Base-by-base conservation (phyloP, 2,797 vertebrate genomes). In the Brachyalestes nurse region DNA sequence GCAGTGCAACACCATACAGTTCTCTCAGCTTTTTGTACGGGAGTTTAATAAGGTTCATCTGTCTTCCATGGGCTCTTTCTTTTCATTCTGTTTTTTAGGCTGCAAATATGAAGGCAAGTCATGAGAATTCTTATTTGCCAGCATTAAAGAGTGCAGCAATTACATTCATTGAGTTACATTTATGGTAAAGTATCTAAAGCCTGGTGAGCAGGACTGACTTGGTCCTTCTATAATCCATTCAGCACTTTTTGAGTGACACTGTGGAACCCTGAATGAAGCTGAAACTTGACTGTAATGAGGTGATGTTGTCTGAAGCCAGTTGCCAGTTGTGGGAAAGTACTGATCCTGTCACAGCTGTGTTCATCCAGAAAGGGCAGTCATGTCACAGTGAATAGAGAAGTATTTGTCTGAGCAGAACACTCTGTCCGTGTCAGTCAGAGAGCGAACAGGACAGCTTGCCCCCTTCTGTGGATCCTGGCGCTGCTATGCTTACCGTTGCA, bases 321-420 rank as follows among this genome's bases (percentile, higher is more conserved):
- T 64, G 28, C 25, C 1, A 34, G 61, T 17, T 14, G 28, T 62
- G 25, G 7, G 47, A 17, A 17, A 34, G 60, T 62, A 23, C 25
- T 34, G 16, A 64, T 64, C 25, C 25, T 16, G 60, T 66, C 8
- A 19, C n/a, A 42, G 8, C 7, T 66, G 17, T n/a, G 16, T 8
- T 66, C 38, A 62, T 25, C 17, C 34, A 45, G 38, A 66, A 64
- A 28, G 61, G 25, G 17, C 61, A 64, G 61, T 14, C 9, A 21
- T 42, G 64, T 45, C 3, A 8, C 7, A 19, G 6, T 6, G 62
- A 65, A 40, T n/a, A 10, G 38, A 47, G 47, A 70, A 60, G 19
- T 42, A 21, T 61, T 78, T 14, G 6, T 55, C 66, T 10, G 19
- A 77, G 45, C 42, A 47, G 60, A 61, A 47, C 80, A 58, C 72